Percentiles rank a stretch among this genome's conserved stretches.
Evolutionary conservation across 1,140 invertebrate species (phyloP).

Genomic region (Drosophila orena): DNA sequence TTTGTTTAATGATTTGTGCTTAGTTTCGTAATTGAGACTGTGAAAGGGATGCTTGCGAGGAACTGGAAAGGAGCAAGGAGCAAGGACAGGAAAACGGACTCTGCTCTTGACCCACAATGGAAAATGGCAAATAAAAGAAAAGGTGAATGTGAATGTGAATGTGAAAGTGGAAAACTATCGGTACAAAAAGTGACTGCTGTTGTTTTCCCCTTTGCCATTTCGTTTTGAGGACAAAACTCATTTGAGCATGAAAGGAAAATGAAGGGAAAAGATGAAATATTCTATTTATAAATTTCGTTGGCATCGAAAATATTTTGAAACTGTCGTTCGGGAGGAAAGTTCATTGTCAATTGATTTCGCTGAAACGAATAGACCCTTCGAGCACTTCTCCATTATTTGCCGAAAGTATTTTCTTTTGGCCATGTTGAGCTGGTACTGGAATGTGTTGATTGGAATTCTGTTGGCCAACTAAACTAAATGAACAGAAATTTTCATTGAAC

Average conservation of each 20-base stretch:
- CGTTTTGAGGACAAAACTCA: constrained; percentile 41
- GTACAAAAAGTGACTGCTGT: constrained; percentile 34
- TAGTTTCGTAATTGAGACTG: constrained; percentile 75
- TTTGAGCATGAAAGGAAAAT: constrained; percentile 43
- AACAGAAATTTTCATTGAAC: constrained; percentile 11
- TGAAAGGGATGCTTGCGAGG: constrained; percentile 17
- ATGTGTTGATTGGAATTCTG: constrained; percentile 35
- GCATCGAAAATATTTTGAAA: constrained; percentile 59
- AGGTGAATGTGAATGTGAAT: constrained; percentile 2
- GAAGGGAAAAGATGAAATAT: constrained; percentile 50
- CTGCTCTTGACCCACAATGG: constrained; percentile 71
- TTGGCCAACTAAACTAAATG: constrained; percentile 7
- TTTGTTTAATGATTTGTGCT: constrained; percentile 83
- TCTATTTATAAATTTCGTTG: constrained; percentile 63
- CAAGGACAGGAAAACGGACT: background rate
- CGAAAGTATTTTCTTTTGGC: constrained; percentile 24
- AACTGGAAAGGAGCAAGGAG: too few relatives aligned
- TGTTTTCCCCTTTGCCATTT: constrained; percentile 11
- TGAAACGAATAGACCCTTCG: constrained; percentile 22
- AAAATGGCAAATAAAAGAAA: constrained; percentile 8
- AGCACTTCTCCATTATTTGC: constrained; percentile 27
- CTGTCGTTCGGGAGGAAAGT: constrained; percentile 58
- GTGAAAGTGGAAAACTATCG: constrained; percentile 69
- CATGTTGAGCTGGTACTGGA: constrained; percentile 20
- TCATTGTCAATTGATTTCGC: constrained; percentile 76